These are phyloP conservation scores for Manis crassicaudata DNA, from an alignment of 2,797 vertebrate species.

Conservation along the genomic window DNA sequence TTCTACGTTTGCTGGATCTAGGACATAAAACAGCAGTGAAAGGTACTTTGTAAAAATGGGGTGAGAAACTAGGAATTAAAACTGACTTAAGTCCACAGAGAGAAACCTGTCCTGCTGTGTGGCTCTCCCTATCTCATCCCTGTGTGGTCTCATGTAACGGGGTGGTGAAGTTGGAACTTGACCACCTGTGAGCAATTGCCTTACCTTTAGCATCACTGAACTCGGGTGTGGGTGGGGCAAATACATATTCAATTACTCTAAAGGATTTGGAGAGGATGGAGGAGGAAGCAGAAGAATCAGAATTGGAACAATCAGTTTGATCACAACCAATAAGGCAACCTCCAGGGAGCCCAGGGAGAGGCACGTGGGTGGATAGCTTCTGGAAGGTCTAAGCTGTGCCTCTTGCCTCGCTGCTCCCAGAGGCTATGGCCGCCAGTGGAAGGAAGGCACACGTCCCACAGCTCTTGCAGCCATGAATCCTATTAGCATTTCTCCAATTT, in stretches of 20 bases:
- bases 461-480: not conserved
- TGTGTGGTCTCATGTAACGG: not conserved
- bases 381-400: not conserved
- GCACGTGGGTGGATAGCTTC: not conserved
- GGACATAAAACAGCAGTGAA: not conserved
- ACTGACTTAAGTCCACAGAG: not conserved
- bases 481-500: not conserved
- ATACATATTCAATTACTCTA: accelerated
- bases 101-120: not conserved
- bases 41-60: not conserved
- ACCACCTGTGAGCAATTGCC: not conserved
- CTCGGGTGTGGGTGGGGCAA: accelerated
- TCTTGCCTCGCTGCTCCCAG: not conserved
- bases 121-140: not conserved
- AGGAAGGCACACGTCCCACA: not conserved
- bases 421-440: not conserved
- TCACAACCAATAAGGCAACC: not conserved
- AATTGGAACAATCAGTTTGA: not conserved
- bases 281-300: not conserved
- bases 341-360: not conserved
- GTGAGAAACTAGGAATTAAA: not conserved
- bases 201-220: not conserved
- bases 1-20: not conserved
- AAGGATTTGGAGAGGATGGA: not conserved
- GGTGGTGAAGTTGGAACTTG: not conserved